Evolutionary conservation across 1,140 invertebrate species (phyloP).

Genomic region (Cyclargus thomasi): DNA sequence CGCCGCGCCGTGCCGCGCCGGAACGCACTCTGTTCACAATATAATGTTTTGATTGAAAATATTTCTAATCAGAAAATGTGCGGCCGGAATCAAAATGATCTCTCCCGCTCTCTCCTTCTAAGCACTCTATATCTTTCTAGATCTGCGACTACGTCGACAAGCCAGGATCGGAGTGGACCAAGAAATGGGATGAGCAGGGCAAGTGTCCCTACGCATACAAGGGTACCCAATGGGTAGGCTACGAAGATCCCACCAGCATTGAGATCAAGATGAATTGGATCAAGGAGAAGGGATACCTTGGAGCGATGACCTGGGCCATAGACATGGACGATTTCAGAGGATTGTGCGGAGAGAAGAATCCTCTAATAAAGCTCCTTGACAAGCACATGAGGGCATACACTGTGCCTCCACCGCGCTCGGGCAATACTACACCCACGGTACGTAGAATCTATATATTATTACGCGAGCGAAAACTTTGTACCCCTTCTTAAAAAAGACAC

Average conservation of each 20-base stretch:
- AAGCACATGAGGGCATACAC: slow-evolving; percentile 84
- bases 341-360: slow-evolving; percentile 83
- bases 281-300: slow-evolving; percentile 86
- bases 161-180: slow-evolving; percentile 83
- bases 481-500: too few species aligned
- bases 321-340: slow-evolving; percentile 91
- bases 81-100: neutral
- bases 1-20: too few species aligned
- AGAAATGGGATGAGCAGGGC: slow-evolving; percentile 87
- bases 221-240: slow-evolving; percentile 94
- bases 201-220: slow-evolving; percentile 90
- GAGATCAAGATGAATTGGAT: slow-evolving; percentile 93
- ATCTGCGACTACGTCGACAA: slow-evolving; percentile 85
- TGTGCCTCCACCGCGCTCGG: slow-evolving; percentile 81
- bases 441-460: too few species aligned
- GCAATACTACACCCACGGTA: slow-evolving; percentile 82
- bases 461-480: too few species aligned
- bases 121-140: slow-evolving; percentile 53
- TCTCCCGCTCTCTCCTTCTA: neutral
- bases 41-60: too few species aligned
- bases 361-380: slow-evolving; percentile 82
- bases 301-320: slow-evolving; percentile 93
- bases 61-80: too few species aligned
- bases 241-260: slow-evolving; percentile 87
- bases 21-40: too few species aligned